These are phyloP conservation scores for Perodicticus potto DNA, from an alignment of 2,797 vertebrate genomes.

Conservation along the genomic window DNA sequence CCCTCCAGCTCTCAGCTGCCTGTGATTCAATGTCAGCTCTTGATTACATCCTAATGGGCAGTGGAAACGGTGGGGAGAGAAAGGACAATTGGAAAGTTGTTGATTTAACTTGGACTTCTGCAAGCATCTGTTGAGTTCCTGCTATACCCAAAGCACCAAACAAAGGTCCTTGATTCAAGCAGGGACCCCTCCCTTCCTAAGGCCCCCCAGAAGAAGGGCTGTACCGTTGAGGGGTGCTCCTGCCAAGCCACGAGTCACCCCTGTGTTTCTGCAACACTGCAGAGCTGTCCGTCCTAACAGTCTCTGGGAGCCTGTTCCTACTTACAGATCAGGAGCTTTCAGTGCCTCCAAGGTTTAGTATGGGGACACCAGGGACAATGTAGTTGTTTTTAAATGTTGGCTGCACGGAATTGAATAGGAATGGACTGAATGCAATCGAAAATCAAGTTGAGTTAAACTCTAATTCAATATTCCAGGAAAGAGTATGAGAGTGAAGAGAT, in stretches of 20 bases:
- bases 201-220: not conserved
- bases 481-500: not conserved
- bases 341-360: not conserved
- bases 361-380: not conserved
- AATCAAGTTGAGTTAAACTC: constrained; percentile 61
- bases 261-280: not conserved
- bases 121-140: not conserved
- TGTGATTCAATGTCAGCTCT: not conserved
- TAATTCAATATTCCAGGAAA: constrained; percentile 7
- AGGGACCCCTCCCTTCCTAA: not conserved
- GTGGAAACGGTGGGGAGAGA: not conserved
- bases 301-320: not conserved
- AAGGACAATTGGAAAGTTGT: not conserved
- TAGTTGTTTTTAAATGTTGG: not conserved
- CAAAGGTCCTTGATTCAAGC: not conserved
- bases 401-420: constrained; percentile 13
- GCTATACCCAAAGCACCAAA: not conserved
- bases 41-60: constrained; percentile 63
- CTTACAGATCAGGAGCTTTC: not conserved
- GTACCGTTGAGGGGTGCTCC: not conserved
- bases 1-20: constrained; percentile 33
- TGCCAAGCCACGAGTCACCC: not conserved
- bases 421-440: not conserved
- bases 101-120: not conserved
- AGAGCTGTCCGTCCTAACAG: not conserved